Percentiles rank a stretch among this genome's conserved stretches.
Conservation (phyloP, 2,888 invertebrate genomes). For the Torymus tubicola region DNA sequence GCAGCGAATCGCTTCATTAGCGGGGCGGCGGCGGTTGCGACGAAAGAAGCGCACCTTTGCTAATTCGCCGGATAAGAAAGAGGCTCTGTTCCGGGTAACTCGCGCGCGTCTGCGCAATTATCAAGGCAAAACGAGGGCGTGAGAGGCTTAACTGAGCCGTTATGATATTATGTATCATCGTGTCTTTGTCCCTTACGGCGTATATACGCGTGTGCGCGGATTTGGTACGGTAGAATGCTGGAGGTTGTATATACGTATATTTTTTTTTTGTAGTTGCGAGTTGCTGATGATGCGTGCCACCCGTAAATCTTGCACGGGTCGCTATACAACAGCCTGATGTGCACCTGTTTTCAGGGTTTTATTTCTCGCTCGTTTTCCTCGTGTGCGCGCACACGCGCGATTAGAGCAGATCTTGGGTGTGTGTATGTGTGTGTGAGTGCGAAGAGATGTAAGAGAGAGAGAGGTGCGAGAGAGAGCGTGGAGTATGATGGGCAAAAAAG, state of each 20-base stretch:
- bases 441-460: neutral
- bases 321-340: neutral
- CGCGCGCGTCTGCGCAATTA: slow-evolving; percentile 57
- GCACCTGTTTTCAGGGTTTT: neutral
- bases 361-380: slow-evolving; percentile 1
- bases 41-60: slow-evolving; percentile 42
- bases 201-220: slow-evolving; percentile 23
- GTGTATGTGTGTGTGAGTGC: neutral
- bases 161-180: slow-evolving; percentile 66
- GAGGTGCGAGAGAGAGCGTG: no score
- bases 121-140: slow-evolving; percentile 64
- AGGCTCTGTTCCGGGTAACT: slow-evolving; percentile 48
- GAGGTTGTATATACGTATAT: slow-evolving; percentile 35
- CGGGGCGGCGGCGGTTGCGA: neutral
- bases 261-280: slow-evolving; percentile 24
- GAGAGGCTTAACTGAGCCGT: slow-evolving; percentile 62
- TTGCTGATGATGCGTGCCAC: neutral
- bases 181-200: slow-evolving; percentile 63
- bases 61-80: slow-evolving; percentile 58
- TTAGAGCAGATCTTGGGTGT: slow-evolving; percentile 15
- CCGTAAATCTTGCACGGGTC: slow-evolving; percentile 37
- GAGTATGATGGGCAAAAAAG: no score
- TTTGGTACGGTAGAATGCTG: slow-evolving; percentile 59
- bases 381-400: neutral
- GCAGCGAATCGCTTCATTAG: slow-evolving; percentile 54